Evolutionary conservation across 1,140 invertebrate species (phyloP), one percentile per base, ranked within the genome.

Genomic region (Solenopsis fugax): DNA sequence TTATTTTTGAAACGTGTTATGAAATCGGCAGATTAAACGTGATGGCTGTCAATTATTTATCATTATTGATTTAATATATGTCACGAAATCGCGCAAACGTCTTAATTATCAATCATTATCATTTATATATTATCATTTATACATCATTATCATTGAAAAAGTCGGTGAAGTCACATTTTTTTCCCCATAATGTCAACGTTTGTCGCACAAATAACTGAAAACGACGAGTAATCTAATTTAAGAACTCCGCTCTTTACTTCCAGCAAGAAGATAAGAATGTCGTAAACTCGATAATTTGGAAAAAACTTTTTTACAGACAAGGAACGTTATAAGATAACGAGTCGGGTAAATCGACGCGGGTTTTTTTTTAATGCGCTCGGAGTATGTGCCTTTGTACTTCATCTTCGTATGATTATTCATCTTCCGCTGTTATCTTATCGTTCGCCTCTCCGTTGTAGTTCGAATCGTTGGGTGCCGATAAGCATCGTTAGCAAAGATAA

Each of bases 361-460:
- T 77, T 77, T 67, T 56, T 37, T 77, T 67, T 56, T 37, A 54
- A 41, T n/a, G 10, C 29, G 2, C 48, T 37, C n/a, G 34, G 10
- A 1, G n/a, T n/a, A 45, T 6, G 21, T 13, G 41, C 21, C n/a
- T 69, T 67, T 48, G 10, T 77, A 29, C 64, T 69, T 41, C n/a
- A 69, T 81, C 34, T 69, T 41, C 18, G n/a, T 0, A 29, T 10
- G 72, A 48, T 48, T 64, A 67, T 41, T 58, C 60, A 78, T 78
- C 73, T 56, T 16, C 21, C 52, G 58, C 16, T 29, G 58, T 41
- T 89, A 89, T 90, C 88, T 90, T 90, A 90, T 90, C 89, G 76
- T 21, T 29, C 45, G 56, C 75, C 85, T 77, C 56, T 87, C 58
- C 67, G 24, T 34, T 64, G 37, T 54, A n/a, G 37, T 48, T 69